Base-by-base conservation (phyloP, 1,140 invertebrate species). In the Ericerus pela region DNA sequence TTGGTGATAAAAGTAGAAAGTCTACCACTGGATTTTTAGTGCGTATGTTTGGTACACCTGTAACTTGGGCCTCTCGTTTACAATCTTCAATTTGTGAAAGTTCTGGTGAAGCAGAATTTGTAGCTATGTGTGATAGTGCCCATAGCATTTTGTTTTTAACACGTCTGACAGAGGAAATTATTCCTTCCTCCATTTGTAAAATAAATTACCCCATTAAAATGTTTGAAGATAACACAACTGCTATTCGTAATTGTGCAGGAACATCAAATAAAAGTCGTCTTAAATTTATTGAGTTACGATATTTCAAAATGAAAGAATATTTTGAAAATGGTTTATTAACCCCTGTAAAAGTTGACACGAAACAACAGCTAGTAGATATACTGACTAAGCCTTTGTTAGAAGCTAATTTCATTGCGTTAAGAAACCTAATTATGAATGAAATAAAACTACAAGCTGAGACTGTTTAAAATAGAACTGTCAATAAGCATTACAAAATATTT, bases 161-260 rank as follows among this genome's bases (percentile, higher is more conserved):
- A 51, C 6, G 29, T 8, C 27, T 61, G 1, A n/a, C 38, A 33
- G 22, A 53, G 14, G 54, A 61, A 53, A 18, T 53, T 0, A 36
- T 41, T 26, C 16, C 11, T 26, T n/a, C 14, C 24, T n/a, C n/a
- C n/a, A n/a, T n/a, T n/a, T n/a, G n/a, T n/a, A n/a, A n/a, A n/a
- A 53, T 47, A 24, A 8, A 52, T 33, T 43, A 58, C 1, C 31
- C 37, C 1, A 24, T 53, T 3, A 52, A n/a, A 31, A 28, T 60
- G 11, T 37, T 41, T 55, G 55, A 51, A 6, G 60, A 61, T 37
- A 61, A 59, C 38, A 38, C 59, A 22, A 26, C 53, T 20, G 51
- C 60, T 11, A 68, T 73, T n/a, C 59, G 63, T 26, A 53, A 72
- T 56, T 62, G 62, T 52, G 64, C 66, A 55, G 70, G 69, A 61